phyloP scores from a whole-genome alignment of 2,888 invertebrate genomes.

The Scaptomyza reducta region DNA sequence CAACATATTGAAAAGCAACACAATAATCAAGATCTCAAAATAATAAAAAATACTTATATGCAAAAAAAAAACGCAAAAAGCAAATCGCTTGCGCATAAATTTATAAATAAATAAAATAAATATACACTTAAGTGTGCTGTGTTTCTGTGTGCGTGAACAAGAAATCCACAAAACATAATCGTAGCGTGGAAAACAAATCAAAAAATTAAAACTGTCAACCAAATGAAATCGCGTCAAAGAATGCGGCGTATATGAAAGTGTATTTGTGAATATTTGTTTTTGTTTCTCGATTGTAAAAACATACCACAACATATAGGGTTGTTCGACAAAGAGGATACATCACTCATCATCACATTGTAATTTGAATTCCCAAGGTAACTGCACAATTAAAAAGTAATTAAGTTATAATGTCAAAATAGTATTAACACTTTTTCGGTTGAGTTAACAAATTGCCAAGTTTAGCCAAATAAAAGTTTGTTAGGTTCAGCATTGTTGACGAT shows the following conservation, averaged over 20 bases:
- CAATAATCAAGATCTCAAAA: slow-evolving; percentile 15
- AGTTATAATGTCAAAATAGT: background rate
- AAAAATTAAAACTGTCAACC: slow-evolving; percentile 55
- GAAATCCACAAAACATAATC: slow-evolving; percentile 34
- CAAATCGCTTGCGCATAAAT: slow-evolving; percentile 47
- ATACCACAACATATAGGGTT: background rate
- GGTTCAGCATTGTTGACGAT: background rate
- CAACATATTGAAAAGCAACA: slow-evolving; percentile 5
- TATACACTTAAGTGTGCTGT: slow-evolving; percentile 40
- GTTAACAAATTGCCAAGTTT: background rate
- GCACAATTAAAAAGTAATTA: too few relatives aligned
- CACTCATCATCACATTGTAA: too few relatives aligned
- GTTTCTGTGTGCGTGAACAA: slow-evolving; percentile 4
- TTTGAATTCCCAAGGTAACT: too few relatives aligned
- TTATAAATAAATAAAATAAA: slow-evolving; percentile 73
- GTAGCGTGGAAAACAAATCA: slow-evolving; percentile 61
- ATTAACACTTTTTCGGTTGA: background rate
- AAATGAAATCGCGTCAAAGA: slow-evolving; percentile 20
- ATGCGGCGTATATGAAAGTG: slow-evolving; percentile 1
- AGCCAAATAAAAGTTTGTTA: background rate
- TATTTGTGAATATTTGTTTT: background rate
- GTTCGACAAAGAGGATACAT: too few relatives aligned
- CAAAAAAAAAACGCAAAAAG: slow-evolving; percentile 5
- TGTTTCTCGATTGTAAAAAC: background rate
- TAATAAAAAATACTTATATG: slow-evolving; percentile 33